A percentile compares a stretch with the other conserved stretches of the same genome.
Evolutionary conservation across 1,140 invertebrate species (phyloP).

Genomic region (Octopus bimaculoides): DNA sequence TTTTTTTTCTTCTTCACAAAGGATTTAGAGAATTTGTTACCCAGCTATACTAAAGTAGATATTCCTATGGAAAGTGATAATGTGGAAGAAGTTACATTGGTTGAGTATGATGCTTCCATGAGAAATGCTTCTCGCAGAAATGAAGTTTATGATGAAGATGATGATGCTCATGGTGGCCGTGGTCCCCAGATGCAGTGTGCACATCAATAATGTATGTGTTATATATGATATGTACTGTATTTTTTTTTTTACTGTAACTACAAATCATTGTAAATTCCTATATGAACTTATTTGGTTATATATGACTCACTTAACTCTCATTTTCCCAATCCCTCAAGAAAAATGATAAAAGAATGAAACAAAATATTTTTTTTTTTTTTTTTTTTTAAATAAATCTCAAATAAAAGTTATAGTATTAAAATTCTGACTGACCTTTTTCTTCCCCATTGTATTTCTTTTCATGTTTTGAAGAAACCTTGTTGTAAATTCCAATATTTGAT

Average conservation of each 20-base stretch:
- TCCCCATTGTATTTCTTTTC: no score
- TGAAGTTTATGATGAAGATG: constrained; percentile 63
- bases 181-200: constrained; percentile 78
- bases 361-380: no score
- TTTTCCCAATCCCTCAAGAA: no score
- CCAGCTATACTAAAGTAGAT: constrained; percentile 65
- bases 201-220: constrained; percentile 67
- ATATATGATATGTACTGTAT: not conserved
- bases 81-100: constrained; percentile 79
- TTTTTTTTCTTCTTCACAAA: constrained; percentile 38
- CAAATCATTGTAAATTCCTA: constrained; percentile 5
- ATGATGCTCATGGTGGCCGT: constrained; percentile 69
- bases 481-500: no score
- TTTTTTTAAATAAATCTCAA: no score
- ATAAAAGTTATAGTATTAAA: no score
- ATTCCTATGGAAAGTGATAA: constrained; percentile 69
- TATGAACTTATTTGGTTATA: not conserved
- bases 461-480: no score
- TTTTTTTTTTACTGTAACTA: not conserved
- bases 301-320: no score
- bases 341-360: no score
- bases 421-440: no score
- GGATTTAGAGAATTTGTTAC: constrained; percentile 71
- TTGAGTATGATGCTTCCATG: constrained; percentile 68
- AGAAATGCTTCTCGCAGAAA: constrained; percentile 70